Percentiles rank a stretch among this genome's conserved stretches.
Evolutionary conservation across 2,888 invertebrate species (phyloP).

Genomic region (Drosophila neotestacea): DNA sequence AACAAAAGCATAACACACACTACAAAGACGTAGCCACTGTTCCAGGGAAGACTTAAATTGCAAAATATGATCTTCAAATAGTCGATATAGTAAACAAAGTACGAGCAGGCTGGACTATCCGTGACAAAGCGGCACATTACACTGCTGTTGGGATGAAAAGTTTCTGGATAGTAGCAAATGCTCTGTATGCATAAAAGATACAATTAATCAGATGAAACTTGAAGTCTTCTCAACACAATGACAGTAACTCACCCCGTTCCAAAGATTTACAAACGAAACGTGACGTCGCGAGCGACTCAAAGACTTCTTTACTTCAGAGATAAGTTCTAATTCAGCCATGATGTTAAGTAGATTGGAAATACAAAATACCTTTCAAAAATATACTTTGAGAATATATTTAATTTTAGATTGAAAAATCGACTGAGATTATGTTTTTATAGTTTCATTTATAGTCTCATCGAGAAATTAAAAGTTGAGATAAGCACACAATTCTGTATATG

Average conservation of each 20-base stretch:
- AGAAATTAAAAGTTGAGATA: no score
- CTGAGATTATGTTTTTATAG: not conserved
- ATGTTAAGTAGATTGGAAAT: not conserved
- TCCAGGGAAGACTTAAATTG: conserved; percentile 20
- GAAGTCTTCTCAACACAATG: not conserved
- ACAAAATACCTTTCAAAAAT: no score
- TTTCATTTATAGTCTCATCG: not conserved
- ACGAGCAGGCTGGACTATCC: conserved; percentile 5
- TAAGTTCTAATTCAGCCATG: not conserved
- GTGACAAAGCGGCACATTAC: conserved; percentile 30
- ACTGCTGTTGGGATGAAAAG: not conserved
- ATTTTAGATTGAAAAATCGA: not conserved
- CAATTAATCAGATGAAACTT: not conserved
- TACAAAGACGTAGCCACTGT: not conserved
- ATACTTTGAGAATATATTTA: not conserved
- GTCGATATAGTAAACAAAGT: conserved; percentile 25
- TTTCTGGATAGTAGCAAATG: conserved; percentile 17
- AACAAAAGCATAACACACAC: not conserved
- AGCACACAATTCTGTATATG: no score
- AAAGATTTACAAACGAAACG: conserved; percentile 10
- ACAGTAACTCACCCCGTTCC: conserved; percentile 21
- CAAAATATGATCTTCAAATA: conserved; percentile 29
- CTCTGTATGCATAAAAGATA: conserved; percentile 1
- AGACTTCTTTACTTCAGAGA: not conserved
- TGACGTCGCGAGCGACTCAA: conserved; percentile 25